These are phyloP conservation scores for Leptinotarsa texana DNA, from an alignment of 1,140 invertebrate species.

Conservation along the genomic window DNA sequence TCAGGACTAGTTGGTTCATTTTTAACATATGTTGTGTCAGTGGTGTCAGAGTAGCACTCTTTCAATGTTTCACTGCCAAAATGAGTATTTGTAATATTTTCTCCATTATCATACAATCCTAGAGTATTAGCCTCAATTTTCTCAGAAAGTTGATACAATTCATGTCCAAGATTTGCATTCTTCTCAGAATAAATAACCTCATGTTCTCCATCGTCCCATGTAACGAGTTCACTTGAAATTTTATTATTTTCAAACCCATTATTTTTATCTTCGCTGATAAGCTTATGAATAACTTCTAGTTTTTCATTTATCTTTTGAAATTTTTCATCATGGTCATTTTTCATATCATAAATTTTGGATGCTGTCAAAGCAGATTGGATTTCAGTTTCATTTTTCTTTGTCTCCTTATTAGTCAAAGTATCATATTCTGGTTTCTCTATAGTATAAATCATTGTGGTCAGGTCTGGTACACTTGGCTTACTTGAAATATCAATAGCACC, in stretches of 20 bases:
- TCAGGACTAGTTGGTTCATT: neutral
- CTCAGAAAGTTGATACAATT: no score
- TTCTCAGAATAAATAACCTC: no score
- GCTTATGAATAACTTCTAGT: conserved; percentile 10
- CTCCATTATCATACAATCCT: no score
- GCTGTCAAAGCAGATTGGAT: neutral
- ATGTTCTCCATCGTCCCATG: neutral
- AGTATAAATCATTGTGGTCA: no score
- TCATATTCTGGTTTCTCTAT: no score
- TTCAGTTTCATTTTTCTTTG: neutral
- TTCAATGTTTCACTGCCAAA: no score
- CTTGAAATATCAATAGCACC: no score
- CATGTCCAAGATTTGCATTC: no score
- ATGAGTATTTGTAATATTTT: no score
- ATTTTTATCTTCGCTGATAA: conserved; percentile 13
- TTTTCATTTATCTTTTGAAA: conserved; percentile 16
- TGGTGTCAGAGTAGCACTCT: neutral
- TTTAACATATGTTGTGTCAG: neutral
- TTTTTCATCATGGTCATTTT: neutral
- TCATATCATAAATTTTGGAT: neutral
- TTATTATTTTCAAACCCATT: neutral
- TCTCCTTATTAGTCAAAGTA: no score
- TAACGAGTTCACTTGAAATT: neutral
- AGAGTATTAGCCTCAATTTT: no score
- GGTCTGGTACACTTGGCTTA: no score